phyloP scores from a whole-genome alignment of 2,888 invertebrate species.

The Chymomyza caudatula region DNA sequence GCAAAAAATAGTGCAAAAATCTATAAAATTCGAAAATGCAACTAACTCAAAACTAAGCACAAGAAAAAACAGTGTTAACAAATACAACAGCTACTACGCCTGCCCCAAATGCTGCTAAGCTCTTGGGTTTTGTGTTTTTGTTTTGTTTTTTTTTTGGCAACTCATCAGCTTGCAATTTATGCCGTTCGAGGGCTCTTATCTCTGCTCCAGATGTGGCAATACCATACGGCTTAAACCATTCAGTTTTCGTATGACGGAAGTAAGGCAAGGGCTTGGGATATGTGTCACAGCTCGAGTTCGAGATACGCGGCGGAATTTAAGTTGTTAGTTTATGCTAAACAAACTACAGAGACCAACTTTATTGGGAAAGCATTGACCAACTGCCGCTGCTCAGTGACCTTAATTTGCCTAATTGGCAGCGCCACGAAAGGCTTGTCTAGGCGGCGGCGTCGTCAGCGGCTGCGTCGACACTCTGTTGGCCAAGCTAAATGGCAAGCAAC shows the following conservation, averaged over 20 bases:
- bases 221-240: not conserved
- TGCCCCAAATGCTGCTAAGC: no score
- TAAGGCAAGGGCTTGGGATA: slow-evolving; percentile 7
- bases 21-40: not conserved
- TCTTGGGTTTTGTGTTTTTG: no score
- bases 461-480: not conserved
- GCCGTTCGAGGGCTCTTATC: slow-evolving; percentile 31
- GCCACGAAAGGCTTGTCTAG: slow-evolving; percentile 14
- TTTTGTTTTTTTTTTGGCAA: not conserved
- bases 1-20: not conserved
- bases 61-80: not conserved
- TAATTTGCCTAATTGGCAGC: slow-evolving; percentile 35
- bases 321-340: not conserved
- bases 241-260: not conserved
- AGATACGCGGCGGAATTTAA: slow-evolving; percentile 20
- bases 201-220: slow-evolving; percentile 49
- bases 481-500: not conserved
- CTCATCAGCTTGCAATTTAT: not conserved
- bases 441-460: not conserved
- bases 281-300: slow-evolving; percentile 44
- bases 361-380: slow-evolving; percentile 42
- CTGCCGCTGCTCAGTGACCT: slow-evolving; percentile 22
- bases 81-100: not conserved
- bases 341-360: slow-evolving; percentile 14
- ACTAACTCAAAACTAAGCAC: not conserved